A percentile compares a stretch with the other conserved stretches of the same genome.
Evolutionary conservation across 2,113 vertebrate species (phyloP).

Genomic region (Glaucomys volans): DNA sequence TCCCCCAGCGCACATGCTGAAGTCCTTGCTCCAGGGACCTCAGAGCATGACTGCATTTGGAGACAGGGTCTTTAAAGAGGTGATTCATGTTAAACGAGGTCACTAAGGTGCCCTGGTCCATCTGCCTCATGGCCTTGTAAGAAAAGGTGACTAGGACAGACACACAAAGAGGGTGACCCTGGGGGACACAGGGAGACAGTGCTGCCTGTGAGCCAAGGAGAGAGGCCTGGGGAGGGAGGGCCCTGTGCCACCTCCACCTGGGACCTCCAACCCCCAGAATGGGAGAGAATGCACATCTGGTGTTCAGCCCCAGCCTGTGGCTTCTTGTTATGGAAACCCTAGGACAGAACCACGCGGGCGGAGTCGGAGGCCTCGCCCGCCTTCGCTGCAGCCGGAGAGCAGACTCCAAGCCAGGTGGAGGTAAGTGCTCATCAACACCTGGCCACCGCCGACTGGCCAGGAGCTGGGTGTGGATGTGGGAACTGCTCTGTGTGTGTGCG

Average conservation of each 20-base stretch:
- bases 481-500: background rate
- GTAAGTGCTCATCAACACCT: fast-evolving
- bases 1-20: no score
- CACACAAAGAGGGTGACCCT: fast-evolving
- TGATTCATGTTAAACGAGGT: background rate
- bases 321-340: no score
- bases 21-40: no score
- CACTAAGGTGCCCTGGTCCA: no score
- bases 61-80: background rate
- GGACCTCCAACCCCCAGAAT: background rate
- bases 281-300: no score
- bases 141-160: background rate
- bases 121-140: no score
- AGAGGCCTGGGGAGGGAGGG: no score
- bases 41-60: no score
- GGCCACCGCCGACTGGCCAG: fast-evolving
- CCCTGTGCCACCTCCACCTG: background rate
- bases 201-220: fast-evolving
- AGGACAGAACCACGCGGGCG: no score
- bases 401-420: background rate
- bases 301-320: no score
- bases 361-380: background rate
- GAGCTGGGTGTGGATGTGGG: fast-evolving
- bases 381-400: fast-evolving
- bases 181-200: background rate